phyloP scores from a whole-genome alignment of 2,888 invertebrate species.

The Galeopsomyia nigrocyanea region DNA sequence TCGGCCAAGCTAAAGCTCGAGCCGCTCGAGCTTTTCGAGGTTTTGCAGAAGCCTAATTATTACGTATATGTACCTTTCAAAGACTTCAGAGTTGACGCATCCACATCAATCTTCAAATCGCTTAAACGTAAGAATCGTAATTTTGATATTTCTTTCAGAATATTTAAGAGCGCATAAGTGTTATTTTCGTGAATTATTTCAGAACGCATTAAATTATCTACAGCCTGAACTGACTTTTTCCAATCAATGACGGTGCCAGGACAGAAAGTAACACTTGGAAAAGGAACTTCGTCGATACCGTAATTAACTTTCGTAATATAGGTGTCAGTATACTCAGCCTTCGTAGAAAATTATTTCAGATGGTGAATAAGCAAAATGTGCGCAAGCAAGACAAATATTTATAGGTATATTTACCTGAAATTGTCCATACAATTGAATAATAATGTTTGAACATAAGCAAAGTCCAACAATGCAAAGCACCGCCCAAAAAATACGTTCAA shows the following conservation, averaged over 20 bases:
- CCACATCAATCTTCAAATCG: neutral
- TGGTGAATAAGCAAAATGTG: neutral
- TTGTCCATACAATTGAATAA: constrained; percentile 15
- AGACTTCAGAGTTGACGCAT: neutral
- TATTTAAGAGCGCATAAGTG: neutral
- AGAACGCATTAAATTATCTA: constrained; percentile 36
- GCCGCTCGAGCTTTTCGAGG: no score
- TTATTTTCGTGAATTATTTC: neutral
- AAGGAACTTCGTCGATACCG: constrained; percentile 55
- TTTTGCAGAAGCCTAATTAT: no score
- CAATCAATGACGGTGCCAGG: constrained; percentile 57
- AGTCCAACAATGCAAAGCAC: constrained; percentile 50
- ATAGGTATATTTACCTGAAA: constrained; percentile 22
- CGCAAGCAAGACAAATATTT: neutral
- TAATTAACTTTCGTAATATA: constrained; percentile 56
- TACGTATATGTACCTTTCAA: constrained; percentile 15
- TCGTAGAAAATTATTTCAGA: neutral
- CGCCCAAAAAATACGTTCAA: constrained; percentile 54
- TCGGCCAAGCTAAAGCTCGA: no score
- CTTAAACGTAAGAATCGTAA: neutral
- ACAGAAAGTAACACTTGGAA: constrained; percentile 61
- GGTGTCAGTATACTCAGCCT: constrained; percentile 54
- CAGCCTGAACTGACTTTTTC: constrained; percentile 50
- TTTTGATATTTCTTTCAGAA: constrained; percentile 10
- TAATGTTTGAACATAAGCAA: constrained; percentile 8